phyloP scores from a whole-genome alignment of 2,113 vertebrate species.

The Pedionomus torquatus region DNA sequence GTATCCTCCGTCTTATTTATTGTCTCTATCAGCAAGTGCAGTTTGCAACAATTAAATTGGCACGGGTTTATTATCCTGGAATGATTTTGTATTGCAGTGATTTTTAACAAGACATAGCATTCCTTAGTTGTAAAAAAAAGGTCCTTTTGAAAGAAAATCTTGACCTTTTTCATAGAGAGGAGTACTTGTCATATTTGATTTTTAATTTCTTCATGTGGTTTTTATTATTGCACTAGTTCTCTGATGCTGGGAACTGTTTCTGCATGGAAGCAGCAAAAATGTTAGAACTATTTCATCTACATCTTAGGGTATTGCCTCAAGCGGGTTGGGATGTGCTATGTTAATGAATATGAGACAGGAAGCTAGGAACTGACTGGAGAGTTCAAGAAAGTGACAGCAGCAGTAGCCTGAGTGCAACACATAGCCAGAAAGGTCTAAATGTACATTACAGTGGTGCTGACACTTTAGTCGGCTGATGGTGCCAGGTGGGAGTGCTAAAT shows the following conservation, averaged over 20 bases:
- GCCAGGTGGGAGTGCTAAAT: background rate
- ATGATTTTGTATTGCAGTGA: background rate
- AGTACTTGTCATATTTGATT: background rate
- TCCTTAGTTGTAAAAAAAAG: background rate
- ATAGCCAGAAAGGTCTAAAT: background rate
- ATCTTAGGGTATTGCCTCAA: background rate
- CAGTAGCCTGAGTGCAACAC: background rate
- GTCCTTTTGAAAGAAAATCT: background rate
- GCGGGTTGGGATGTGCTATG: background rate
- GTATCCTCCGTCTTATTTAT: background rate
- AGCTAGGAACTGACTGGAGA: background rate
- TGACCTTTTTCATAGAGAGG: background rate
- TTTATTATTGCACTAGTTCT: background rate
- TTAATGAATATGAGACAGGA: background rate
- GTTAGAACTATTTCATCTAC: background rate
- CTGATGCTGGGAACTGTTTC: background rate
- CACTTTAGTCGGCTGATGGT: accelerated
- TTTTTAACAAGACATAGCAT: background rate
- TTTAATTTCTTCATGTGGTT: background rate
- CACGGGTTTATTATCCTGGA: background rate
- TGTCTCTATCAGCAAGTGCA: background rate
- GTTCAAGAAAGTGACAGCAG: background rate
- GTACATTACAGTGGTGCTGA: background rate
- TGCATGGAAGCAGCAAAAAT: background rate
- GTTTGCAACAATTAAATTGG: background rate